A percentile compares a stretch with the other conserved stretches of the same genome.
phyloP scores from a whole-genome alignment of 2,797 vertebrate genomes.

The Sardinella longiceps region DNA sequence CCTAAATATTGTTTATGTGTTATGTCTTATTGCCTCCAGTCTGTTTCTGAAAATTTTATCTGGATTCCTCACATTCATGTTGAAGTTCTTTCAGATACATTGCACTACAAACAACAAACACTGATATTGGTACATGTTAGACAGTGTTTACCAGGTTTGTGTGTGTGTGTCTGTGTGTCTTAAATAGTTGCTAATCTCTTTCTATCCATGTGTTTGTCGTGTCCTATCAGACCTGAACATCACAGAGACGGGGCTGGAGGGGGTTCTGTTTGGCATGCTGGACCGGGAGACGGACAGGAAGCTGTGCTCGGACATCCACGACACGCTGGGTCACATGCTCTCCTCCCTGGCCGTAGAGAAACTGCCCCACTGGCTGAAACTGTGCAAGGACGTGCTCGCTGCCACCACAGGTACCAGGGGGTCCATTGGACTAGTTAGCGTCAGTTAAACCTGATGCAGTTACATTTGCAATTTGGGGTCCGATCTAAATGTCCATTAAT shows the following conservation, averaged over 20 bases:
- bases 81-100: too few relatives aligned
- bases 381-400: conserved; percentile 97
- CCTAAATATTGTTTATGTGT: too few relatives aligned
- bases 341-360: conserved; percentile 96
- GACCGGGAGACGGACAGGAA: conserved; percentile 96
- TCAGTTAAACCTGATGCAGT: too few relatives aligned
- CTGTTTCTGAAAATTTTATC: too few relatives aligned
- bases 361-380: conserved; percentile 95
- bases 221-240: conserved; percentile 84
- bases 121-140: too few relatives aligned
- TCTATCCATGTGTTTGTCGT: neutral
- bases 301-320: conserved; percentile 95
- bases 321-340: conserved; percentile 98
- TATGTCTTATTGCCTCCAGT: too few relatives aligned
- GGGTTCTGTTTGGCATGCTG: conserved; percentile 96
- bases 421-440: neutral
- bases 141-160: neutral
- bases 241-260: conserved; percentile 95
- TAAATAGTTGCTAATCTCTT: neutral
- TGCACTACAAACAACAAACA: too few relatives aligned
- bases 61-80: too few relatives aligned
- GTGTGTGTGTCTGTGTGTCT: neutral
- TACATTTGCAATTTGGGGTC: too few relatives aligned
- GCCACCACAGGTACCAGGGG: conserved; percentile 86
- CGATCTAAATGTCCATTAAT: too few relatives aligned